Evolutionary conservation across 2,888 invertebrate genomes (phyloP), one percentile per base, ranked within the genome.

Genomic region (Exocentrus adspersus): DNA sequence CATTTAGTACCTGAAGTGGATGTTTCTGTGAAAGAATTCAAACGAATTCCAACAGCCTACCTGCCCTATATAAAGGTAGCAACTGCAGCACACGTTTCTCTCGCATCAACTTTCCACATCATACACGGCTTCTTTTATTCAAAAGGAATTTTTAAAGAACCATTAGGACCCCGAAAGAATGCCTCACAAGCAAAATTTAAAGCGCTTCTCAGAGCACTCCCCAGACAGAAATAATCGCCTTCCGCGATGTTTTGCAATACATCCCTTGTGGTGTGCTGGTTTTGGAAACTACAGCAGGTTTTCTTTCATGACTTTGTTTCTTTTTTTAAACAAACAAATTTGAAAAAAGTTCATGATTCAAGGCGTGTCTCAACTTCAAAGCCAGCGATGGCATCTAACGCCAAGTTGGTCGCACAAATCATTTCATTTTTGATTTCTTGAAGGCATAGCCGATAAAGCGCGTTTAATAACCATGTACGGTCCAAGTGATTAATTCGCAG

Each of bases 401-500:
- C 3, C 7, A 24, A 24, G 24, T 24, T 24, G 24, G 7, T 5
- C 7, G 24, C 24, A 24, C 24, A 24, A 24, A 24, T 24, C 24
- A 24, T 3, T 24, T 24, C 19, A 42, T 43, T 10, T 19, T 43
- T 43, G 9, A 48, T 28, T 7, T 5, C 24, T 7, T 48, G 1
- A 3, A 24, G 4, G 6, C 19, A 16, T 48, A 19, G 12, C 14
- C 24, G 48, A 12, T 28, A 48, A 48, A 48, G 19, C 16, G 5
- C 12, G 48, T 28, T 48, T 48, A 14, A 16, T 24, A 28, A 4
- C 48, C 24, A 48, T 28, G 28, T 24, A 48, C 16, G 24, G 28
- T 12, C 14, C 28, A 48, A n/a, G n/a, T 48, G 48, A 48, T 14
- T 48, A 48, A 48, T 12, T 48, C 24, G 12, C 16, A 14, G 28